phyloP scores from a whole-genome alignment of 2,113 vertebrate genomes.

The Bufo bufo region DNA sequence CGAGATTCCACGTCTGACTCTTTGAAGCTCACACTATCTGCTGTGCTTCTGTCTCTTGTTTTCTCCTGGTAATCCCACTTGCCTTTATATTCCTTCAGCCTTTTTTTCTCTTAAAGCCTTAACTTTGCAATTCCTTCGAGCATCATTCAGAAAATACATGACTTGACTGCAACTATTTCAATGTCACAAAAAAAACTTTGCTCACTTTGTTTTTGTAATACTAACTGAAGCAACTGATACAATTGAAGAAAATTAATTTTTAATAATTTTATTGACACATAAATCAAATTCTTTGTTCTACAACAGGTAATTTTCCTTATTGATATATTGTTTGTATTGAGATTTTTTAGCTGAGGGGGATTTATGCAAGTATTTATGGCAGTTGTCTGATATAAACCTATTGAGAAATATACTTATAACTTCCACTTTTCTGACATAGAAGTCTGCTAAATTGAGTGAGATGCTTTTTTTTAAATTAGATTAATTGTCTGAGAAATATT shows the following conservation, averaged over 20 bases:
- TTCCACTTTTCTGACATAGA: too few species aligned
- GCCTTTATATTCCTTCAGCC: constrained; percentile 61
- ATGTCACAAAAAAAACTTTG: constrained; percentile 62
- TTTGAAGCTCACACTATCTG: constrained; percentile 63
- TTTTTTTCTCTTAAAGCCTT: constrained; percentile 60
- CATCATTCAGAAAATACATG: constrained; percentile 60
- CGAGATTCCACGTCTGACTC: constrained; percentile 37
- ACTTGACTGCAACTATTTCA: constrained; percentile 66
- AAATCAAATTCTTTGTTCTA: not conserved
- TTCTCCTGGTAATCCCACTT: constrained; percentile 57
- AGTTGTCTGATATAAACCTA: too few species aligned
- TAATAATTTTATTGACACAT: not conserved
- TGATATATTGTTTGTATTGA: too few species aligned
- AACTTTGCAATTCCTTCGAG: constrained; percentile 67
- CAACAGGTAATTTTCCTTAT: too few species aligned
- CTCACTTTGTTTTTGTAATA: constrained; percentile 16
- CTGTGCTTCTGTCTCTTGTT: constrained; percentile 57
- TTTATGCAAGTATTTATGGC: too few species aligned
- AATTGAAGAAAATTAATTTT: not conserved
- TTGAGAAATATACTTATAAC: too few species aligned
- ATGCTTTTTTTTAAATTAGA: too few species aligned
- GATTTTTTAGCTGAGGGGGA: not conserved
- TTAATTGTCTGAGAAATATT: too few species aligned
- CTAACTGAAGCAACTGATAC: not conserved
- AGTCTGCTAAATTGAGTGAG: too few species aligned